Conservation (phyloP, 2,113 vertebrate species). For the Lycocorax pyrrhopterus region DNA sequence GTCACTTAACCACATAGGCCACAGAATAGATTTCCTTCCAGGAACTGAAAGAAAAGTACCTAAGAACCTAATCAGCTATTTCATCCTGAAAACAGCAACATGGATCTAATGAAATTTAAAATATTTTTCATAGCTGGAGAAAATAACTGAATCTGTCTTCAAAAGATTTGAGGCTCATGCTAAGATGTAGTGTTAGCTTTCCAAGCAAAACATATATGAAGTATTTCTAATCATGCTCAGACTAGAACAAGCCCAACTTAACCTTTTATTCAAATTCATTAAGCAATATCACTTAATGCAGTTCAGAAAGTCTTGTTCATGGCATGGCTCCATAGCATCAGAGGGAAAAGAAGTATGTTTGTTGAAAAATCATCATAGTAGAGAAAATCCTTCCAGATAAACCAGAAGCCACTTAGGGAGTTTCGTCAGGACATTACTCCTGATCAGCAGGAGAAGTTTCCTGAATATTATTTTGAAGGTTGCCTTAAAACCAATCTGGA, state of each 20-base stretch:
- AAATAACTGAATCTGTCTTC: background rate
- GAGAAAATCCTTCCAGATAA: background rate
- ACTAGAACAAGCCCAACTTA: background rate
- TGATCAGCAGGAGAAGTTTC: background rate
- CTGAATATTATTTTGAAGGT: background rate
- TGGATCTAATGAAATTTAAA: background rate
- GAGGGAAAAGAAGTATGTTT: background rate
- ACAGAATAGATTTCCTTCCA: constrained; percentile 28
- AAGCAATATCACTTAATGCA: background rate
- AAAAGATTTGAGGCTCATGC: background rate
- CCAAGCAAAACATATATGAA: background rate
- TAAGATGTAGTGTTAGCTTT: background rate
- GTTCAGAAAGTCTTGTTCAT: background rate
- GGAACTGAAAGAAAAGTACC: background rate
- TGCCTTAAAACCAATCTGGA: background rate
- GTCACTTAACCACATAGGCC: background rate
- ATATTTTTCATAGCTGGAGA: background rate
- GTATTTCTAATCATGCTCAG: background rate
- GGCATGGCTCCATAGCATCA: background rate
- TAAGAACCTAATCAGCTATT: background rate
- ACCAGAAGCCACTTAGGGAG: background rate
- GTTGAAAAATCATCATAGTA: background rate
- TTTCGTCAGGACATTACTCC: background rate
- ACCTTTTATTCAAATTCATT: background rate
- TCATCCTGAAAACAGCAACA: background rate